Conservation (phyloP, 2,888 invertebrate species). For the Sipunculus nudus region DNA sequence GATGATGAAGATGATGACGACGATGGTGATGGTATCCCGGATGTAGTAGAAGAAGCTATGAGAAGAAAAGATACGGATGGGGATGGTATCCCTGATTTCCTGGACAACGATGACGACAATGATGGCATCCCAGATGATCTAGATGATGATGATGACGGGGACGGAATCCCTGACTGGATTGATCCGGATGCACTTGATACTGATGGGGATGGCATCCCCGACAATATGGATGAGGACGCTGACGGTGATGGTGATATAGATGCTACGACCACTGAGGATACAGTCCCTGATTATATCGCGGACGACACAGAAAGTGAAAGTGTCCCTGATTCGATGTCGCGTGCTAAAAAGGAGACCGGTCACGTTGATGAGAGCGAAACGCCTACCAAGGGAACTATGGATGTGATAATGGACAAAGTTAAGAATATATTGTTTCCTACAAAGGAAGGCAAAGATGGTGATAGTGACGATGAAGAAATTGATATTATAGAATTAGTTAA, state of each 20-base stretch:
- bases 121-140: slow-evolving; percentile 39
- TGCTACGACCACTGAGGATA: slow-evolving; percentile 45
- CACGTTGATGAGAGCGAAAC: no score
- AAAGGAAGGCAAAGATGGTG: no score
- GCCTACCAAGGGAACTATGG: no score
- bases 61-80: slow-evolving; percentile 40
- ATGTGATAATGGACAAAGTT: no score
- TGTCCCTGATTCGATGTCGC: slow-evolving; percentile 41
- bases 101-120: slow-evolving; percentile 48
- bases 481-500: no score
- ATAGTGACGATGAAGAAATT: no score
- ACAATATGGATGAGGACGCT: slow-evolving; percentile 43
- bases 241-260: slow-evolving; percentile 47
- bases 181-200: slow-evolving; percentile 48
- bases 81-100: slow-evolving; percentile 59
- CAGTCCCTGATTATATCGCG: slow-evolving; percentile 35
- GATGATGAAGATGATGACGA: slow-evolving; percentile 48
- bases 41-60: slow-evolving; percentile 45
- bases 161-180: slow-evolving; percentile 30
- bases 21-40: slow-evolving; percentile 61
- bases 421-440: no score
- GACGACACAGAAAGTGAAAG: slow-evolving; percentile 38
- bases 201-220: slow-evolving; percentile 56
- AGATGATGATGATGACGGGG: slow-evolving; percentile 40
- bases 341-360: no score